Conservation (phyloP, 2,888 invertebrate species). For the Parelbella ahira region DNA sequence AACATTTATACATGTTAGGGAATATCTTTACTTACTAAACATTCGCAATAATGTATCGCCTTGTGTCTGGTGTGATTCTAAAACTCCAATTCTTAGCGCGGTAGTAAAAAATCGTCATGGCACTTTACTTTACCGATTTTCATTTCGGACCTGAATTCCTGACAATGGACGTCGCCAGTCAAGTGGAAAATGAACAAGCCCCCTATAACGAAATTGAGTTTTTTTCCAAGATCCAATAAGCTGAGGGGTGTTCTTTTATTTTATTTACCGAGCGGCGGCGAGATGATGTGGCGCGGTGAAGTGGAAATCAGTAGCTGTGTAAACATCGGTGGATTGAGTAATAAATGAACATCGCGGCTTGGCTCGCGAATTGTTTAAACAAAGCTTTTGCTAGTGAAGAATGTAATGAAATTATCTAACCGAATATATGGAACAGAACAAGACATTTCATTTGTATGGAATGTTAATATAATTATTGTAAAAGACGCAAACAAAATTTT, state of each 20-base stretch:
- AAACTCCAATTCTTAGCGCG: no score
- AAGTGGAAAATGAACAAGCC: conserved; percentile 33
- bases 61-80: no score
- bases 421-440: no score
- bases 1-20: conserved; percentile 41
- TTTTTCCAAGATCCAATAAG: conserved; percentile 23
- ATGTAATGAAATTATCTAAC: no score
- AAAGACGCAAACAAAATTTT: no score
- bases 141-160: conserved; percentile 18
- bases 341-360: no score
- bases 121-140: conserved; percentile 7
- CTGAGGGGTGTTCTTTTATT: conserved; percentile 16
- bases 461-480: no score
- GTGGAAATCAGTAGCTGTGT: conserved; percentile 4
- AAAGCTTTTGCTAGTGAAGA: no score
- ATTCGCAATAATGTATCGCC: no score
- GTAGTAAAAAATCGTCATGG: conserved; percentile 6
- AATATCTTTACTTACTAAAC: conserved; percentile 47
- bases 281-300: conserved; percentile 11
- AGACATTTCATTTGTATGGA: no score
- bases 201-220: conserved; percentile 26
- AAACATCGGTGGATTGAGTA: no score
- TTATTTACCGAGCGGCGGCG: conserved; percentile 2
- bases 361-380: no score
- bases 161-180: conserved; percentile 30